Base-by-base conservation (phyloP, 2,113 vertebrate species). In the Synodontis membranacea region DNA sequence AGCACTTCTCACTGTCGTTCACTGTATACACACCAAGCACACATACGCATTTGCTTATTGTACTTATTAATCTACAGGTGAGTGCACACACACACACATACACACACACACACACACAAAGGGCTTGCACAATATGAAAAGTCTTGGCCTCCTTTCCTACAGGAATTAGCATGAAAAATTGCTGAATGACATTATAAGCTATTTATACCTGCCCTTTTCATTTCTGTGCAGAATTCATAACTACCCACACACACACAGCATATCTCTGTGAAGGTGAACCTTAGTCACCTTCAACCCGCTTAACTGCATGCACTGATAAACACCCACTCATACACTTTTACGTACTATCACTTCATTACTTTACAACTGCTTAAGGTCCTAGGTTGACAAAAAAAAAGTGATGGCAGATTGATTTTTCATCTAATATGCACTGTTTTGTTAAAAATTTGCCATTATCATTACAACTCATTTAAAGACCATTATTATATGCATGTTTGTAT, bases 281-380 rank as follows among this genome's bases (percentile, higher is more conserved):
- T 82, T 83, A 75, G 28, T 76, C 76, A 82, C 7, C 28, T 75
- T 82, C 68, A 81, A 23, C 39, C 62, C 34, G 44, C 31, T 14
- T 86, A 31, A 28, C 21, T 86, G 83, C 86, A 92, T 88, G 86
- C 84, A 76, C 79, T 15, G 34, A 72, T 85, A 90, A 75, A 90
- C 88, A 87, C 60, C 10, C 56, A 80, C 44, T 79, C 31, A 90
- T 70, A 28, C 60, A 70, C 14, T 50, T 15, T 60, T 31, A 64
- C 9, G n/a, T n/a, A n/a, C n/a, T n/a, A n/a, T n/a, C n/a, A n/a
- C n/a, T n/a, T n/a, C n/a, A 58, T 78, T 21, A 75, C 15, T 44
- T 58, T 46, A 83, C n/a, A 66, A 44, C 68, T 31, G 5, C 17
- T 58, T 8, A 60, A 31, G 4, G 56, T 46, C 76, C 17, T 66